Base-by-base conservation (phyloP, 2,888 invertebrate species). In the Sepiola atlantica region DNA sequence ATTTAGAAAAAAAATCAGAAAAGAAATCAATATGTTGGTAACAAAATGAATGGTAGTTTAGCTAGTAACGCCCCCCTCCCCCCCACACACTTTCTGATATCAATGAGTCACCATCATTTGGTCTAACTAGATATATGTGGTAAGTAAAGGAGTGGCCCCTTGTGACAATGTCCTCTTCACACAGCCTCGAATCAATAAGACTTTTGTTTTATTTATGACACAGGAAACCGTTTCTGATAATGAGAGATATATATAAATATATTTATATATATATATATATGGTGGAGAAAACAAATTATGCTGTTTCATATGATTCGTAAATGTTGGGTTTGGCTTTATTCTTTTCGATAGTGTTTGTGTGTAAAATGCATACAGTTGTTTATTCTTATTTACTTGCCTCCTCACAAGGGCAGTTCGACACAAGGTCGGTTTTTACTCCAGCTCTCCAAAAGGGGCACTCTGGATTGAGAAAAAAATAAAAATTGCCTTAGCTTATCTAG, bases 81-180 rank as follows among this genome's bases (percentile, higher is more conserved):
- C 2, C 45, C 2, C 45, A 45, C 45, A 45, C 45, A 45, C 45
- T 45, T 45, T 45, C 28, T 77, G 6, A 14, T 14, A n/a, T n/a
- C n/a, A 32, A 77, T 77, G 77, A 77, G 77, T 77, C 77, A 77
- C 77, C 77, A 77, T 77, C 77, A 32, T 77, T 77, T 77, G 77
- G 77, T 77, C n/a, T n/a, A 77, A 77, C n/a, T 77, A 77, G 32
- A 77, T 77, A 0, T 77, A 77, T 77, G 32, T 77, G 77, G 77
- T 77, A 77, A 77, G 77, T 77, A 77, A 77, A 77, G 77, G 77
- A 77, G n/a, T n/a, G 77, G 28, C 18, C 77, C 77, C 28, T 2
- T 28, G 77, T 77, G 77, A 77, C 77, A 77, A 77, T 32, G 77
- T 77, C 77, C 77, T 77, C 77, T n/a, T 77, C 16, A 12, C 14